Percentiles rank a stretch among this genome's conserved stretches.
phyloP scores from a whole-genome alignment of 2,888 invertebrate genomes.

The Hetaerina titia region DNA sequence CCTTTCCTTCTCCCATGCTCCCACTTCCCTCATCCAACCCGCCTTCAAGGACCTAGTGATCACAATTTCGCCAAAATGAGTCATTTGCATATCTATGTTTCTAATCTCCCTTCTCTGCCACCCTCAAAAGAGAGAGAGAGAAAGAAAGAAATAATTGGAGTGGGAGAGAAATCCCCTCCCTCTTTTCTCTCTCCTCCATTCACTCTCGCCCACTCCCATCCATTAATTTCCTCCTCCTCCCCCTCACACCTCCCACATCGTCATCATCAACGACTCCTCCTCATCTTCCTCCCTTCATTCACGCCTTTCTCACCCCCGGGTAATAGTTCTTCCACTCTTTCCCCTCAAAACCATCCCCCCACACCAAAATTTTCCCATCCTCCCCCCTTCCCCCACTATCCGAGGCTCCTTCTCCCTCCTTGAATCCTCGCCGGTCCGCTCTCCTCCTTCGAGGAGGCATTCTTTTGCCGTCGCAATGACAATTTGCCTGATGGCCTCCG shows the following conservation, averaged over 20 bases:
- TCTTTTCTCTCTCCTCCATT: neutral
- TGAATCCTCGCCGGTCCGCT: too few species aligned
- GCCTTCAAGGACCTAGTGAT: neutral
- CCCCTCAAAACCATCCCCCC: neutral
- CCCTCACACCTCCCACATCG: neutral
- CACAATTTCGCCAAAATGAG: conserved; percentile 29
- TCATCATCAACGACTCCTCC: neutral
- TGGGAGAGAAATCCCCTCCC: neutral
- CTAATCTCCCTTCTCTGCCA: neutral
- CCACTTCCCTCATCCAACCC: neutral
- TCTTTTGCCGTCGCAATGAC: neutral
- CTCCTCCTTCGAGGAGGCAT: neutral
- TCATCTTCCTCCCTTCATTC: neutral
- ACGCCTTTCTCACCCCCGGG: neutral
- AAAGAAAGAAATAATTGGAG: neutral
- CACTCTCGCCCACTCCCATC: neutral
- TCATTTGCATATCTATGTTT: conserved; percentile 25
- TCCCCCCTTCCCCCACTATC: neutral
- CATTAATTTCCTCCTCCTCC: neutral
- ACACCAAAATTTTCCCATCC: neutral
- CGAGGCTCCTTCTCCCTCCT: neutral
- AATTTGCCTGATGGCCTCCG: conserved; percentile 24
- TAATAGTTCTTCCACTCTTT: neutral
- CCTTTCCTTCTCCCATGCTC: neutral
- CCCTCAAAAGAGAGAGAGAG: neutral